Percentiles rank a stretch among this genome's conserved stretches.
phyloP scores from a whole-genome alignment of 2,797 vertebrate genomes.

The Perdix hodgsoniae region DNA sequence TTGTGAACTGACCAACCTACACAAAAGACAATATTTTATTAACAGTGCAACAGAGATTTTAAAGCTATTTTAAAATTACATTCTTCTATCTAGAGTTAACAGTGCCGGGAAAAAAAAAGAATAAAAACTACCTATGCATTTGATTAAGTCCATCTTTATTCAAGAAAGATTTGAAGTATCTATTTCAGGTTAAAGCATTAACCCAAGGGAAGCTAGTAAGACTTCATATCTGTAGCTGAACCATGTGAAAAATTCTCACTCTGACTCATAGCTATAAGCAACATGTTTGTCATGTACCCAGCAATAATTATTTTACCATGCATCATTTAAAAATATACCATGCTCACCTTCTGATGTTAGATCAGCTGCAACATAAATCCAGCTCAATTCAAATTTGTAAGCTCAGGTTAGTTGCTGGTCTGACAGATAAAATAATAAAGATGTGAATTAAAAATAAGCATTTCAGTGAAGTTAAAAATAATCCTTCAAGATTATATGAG shows the following conservation, averaged over 20 bases:
- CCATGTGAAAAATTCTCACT: not conserved
- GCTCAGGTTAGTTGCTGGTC: not conserved
- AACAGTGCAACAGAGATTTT: not conserved
- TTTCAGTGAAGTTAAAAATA: not conserved
- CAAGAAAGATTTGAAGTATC: not conserved
- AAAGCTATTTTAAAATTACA: not conserved
- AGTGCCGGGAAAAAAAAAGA: accelerated
- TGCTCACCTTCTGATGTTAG: not conserved
- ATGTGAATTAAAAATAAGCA: not conserved
- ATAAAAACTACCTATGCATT: not conserved
- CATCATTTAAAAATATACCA: not conserved
- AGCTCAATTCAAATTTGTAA: not conserved
- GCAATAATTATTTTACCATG: not conserved
- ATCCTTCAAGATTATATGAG: not conserved
- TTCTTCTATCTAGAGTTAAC: not conserved
- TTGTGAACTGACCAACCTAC: not conserved
- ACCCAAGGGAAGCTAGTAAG: not conserved
- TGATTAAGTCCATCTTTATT: not conserved
- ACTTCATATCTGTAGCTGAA: not conserved
- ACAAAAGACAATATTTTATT: not conserved
- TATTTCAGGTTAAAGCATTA: slow-evolving; percentile 15
- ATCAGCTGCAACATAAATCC: not conserved
- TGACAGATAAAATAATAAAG: not conserved
- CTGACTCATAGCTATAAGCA: not conserved
- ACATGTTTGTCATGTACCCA: not conserved